Evolutionary conservation across 2,888 invertebrate species (phyloP).

Genomic region (Nymphalis polychloros): DNA sequence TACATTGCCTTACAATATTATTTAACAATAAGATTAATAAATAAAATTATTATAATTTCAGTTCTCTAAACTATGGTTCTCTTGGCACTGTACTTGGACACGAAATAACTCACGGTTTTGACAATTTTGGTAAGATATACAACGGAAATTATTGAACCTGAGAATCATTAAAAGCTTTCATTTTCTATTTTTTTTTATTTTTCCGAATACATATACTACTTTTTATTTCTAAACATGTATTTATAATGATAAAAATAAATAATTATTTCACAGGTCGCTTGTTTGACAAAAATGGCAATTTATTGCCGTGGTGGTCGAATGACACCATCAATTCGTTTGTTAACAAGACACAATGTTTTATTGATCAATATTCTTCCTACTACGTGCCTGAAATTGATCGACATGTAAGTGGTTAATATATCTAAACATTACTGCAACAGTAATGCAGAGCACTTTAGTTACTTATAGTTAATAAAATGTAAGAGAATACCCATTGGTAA

Average conservation of each 20-base stretch:
- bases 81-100: constrained; percentile 90
- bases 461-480: background rate
- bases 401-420: constrained; percentile 74
- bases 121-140: constrained; percentile 71
- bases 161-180: background rate
- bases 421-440: too few relatives aligned
- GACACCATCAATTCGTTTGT: constrained; percentile 88
- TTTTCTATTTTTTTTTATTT: too few relatives aligned
- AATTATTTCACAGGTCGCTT: constrained; percentile 83
- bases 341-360: constrained; percentile 90
- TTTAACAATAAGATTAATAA: background rate
- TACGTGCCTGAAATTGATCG: constrained; percentile 83
- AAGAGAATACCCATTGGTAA: background rate
- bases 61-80: constrained; percentile 91
- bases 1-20: background rate
- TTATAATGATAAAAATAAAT: too few relatives aligned
- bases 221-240: background rate
- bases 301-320: constrained; percentile 95
- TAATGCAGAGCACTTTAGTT: too few relatives aligned
- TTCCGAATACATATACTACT: too few relatives aligned
- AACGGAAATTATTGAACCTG: background rate
- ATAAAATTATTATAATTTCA: constrained; percentile 55
- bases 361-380: constrained; percentile 89
- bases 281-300: constrained; percentile 92
- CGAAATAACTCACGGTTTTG: constrained; percentile 84